Conservation (phyloP, 2,888 invertebrate species). For the Bruchidius siliquastri region DNA sequence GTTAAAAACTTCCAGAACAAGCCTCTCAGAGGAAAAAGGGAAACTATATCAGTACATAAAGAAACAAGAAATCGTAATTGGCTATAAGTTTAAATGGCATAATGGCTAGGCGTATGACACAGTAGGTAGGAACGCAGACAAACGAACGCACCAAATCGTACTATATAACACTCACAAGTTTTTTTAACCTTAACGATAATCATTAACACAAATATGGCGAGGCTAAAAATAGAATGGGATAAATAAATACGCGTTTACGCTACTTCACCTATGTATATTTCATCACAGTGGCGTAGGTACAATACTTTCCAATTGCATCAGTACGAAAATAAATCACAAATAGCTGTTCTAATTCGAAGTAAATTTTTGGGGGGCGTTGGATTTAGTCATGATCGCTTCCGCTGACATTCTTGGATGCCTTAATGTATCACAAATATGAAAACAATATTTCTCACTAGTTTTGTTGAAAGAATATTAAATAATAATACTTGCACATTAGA, state of each 20-base stretch:
- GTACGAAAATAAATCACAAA: background rate
- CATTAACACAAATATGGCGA: slow-evolving; percentile 15
- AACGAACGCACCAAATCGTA: background rate
- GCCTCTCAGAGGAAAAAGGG: background rate
- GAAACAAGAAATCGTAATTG: background rate
- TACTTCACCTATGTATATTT: background rate
- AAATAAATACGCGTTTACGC: background rate
- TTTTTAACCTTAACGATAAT: slow-evolving; percentile 16
- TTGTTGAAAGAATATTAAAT: too few relatives aligned
- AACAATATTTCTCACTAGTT: too few relatives aligned
- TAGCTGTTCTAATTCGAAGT: too few relatives aligned
- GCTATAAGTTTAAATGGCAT: background rate
- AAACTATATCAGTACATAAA: background rate
- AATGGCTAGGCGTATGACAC: background rate
- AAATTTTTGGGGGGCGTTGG: too few relatives aligned
- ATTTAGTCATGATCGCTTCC: too few relatives aligned
- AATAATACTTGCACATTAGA: too few relatives aligned
- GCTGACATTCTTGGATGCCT: too few relatives aligned
- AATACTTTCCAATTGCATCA: background rate
- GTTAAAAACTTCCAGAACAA: too few relatives aligned
- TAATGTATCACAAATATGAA: too few relatives aligned
- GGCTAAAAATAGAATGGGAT: slow-evolving; percentile 12
- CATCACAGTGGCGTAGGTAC: background rate
- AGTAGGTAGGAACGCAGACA: slow-evolving; percentile 1
- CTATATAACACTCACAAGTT: slow-evolving; percentile 9